Base-by-base conservation (phyloP, 2,797 vertebrate species). In the Phataginus tricuspis region DNA sequence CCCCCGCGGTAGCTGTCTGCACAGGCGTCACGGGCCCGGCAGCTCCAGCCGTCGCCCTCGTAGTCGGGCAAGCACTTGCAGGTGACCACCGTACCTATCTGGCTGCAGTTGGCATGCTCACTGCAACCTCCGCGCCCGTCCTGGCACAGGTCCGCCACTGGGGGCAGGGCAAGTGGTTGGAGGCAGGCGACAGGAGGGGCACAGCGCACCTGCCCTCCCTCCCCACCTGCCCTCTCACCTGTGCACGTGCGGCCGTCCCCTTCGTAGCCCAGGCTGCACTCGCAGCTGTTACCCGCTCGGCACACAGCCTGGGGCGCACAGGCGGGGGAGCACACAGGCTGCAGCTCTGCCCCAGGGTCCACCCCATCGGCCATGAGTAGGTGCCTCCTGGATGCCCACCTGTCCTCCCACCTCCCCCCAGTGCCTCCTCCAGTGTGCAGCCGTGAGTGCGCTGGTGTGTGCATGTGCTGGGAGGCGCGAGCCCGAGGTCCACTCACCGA, bases 61-160 rank as follows among this genome's bases (percentile, higher is more conserved):
- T 99, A 99, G 95, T 98, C 98, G 0, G 97, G 53, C 2, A 51
- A 96, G 95, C 99, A 99, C 85, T 98, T 74, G 66, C 99, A 99
- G 96, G 97, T 99, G 94, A 99, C 97, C 0, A 92, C 95, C 31
- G 99, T 96, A 0, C 99, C 99, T 0, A 82, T 98, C 97, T 99
- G 99, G 0, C 97, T 98, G 97, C 99, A 99, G 96, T 98, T 97
- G 0, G 99, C 99, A 0, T 99, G 97, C 82, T 97, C 87, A 51
- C 99, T 98, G 49, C 99, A 99, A 42, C 99, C 99, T 0, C 99
- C 99, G 0, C 99, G 99, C 97, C 99, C 99, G n/a, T 99, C 98
- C 10, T 95, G 84, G 98, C 99, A 99, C 88, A 99, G 98, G 98
- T 99, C 99, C 0, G 98, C 99, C 98, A 99, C 99, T 99, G 98